These are phyloP conservation scores for Phaetusa simplex DNA, from an alignment of 2,113 vertebrate species.

Conservation along the genomic window DNA sequence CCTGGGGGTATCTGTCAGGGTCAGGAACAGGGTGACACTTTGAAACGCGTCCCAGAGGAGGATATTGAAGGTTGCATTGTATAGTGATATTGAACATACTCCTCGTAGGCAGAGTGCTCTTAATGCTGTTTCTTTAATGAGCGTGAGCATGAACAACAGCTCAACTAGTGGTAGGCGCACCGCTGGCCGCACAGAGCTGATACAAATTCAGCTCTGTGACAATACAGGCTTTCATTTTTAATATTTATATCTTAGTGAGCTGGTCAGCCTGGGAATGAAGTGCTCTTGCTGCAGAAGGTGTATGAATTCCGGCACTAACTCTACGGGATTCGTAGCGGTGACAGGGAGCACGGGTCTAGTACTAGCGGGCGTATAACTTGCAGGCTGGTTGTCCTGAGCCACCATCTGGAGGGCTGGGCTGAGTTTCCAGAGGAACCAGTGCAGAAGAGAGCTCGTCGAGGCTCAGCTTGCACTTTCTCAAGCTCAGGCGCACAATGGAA, in stretches of 20 bases:
- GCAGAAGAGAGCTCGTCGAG: not conserved
- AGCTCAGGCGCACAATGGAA: slow-evolving; percentile 27
- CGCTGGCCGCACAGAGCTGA: not conserved
- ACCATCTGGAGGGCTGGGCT: slow-evolving; percentile 18
- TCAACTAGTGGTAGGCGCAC: not conserved
- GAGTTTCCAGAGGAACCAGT: slow-evolving; percentile 64
- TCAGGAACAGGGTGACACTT: not conserved
- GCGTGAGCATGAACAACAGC: not conserved
- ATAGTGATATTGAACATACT: not conserved
- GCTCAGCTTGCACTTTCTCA: slow-evolving; percentile 46
- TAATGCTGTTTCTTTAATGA: not conserved
- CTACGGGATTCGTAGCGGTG: not conserved
- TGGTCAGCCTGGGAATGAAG: not conserved
- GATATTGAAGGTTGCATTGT: not conserved
- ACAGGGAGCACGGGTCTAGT: not conserved
- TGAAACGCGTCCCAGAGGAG: not conserved
- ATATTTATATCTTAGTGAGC: not conserved
- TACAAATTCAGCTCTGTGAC: not conserved
- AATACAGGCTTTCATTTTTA: not conserved
- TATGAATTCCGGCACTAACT: not conserved
- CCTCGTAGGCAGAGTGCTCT: not conserved
- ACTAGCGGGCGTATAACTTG: not conserved
- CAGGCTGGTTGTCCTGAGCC: not conserved
- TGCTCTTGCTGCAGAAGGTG: not conserved
- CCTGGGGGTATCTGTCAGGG: slow-evolving; percentile 10